Conservation (phyloP, 2,113 vertebrate genomes). For the Mus pahari region DNA sequence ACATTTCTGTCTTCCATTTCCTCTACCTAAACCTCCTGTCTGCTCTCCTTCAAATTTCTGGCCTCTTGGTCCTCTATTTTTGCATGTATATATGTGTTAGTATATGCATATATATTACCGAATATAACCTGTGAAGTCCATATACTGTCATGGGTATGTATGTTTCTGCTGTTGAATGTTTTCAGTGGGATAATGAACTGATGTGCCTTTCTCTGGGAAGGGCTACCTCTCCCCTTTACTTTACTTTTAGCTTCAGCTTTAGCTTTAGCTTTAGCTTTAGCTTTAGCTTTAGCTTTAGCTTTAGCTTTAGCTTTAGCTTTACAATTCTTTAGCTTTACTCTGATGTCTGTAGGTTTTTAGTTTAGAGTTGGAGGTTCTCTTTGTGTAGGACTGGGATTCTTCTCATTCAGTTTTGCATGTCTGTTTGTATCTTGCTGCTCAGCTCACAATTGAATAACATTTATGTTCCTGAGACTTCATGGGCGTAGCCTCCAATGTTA, state of each 20-base stretch:
- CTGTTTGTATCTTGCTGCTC: not conserved
- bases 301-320: no score
- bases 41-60: not conserved
- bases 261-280: no score
- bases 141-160: not conserved
- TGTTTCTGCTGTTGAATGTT: not conserved
- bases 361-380: not conserved
- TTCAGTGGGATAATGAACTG: not conserved
- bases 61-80: not conserved
- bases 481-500: not conserved
- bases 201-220: not conserved
- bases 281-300: no score
- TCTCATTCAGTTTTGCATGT: not conserved
- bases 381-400: not conserved
- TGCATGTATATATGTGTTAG: not conserved
- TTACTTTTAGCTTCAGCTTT: no score
- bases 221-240: not conserved
- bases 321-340: not conserved
- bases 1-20: not conserved
- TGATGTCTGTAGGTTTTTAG: not conserved
- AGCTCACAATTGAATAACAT: not conserved
- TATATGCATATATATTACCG: not conserved
- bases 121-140: not conserved
- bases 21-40: not conserved
- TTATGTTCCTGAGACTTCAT: not conserved